Conservation (phyloP, 2,888 invertebrate genomes). For the Aspidiotus rigidus region DNA sequence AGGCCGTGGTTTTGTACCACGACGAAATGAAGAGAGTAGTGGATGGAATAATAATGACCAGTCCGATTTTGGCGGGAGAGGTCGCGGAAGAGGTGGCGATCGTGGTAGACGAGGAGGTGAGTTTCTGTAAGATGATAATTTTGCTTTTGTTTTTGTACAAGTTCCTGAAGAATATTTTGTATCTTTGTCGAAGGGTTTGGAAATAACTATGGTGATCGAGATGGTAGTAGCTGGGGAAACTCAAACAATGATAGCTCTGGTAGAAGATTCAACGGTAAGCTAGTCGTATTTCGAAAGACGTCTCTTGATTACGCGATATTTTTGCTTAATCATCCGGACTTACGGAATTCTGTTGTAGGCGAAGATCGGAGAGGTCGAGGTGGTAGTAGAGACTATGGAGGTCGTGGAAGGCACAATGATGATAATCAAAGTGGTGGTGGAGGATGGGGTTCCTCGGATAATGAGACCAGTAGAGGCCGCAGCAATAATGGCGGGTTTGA, state of each 20-base stretch:
- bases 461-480: conserved; percentile 17
- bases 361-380: background rate
- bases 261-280: background rate
- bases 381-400: background rate
- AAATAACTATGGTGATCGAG: background rate
- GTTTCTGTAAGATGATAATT: background rate
- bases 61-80: conserved; percentile 16
- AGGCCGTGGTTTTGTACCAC: conserved; percentile 20
- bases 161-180: background rate
- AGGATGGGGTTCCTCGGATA: conserved; percentile 23
- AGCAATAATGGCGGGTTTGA: background rate
- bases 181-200: background rate
- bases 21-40: conserved; percentile 34
- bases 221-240: background rate
- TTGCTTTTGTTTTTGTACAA: background rate
- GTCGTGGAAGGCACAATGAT: background rate
- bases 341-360: no score
- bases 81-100: conserved; percentile 37
- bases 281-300: no score
- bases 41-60: conserved; percentile 40
- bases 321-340: no score
- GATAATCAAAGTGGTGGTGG: conserved; percentile 20
- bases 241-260: background rate
- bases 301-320: no score
- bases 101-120: conserved; percentile 38